phyloP scores from a whole-genome alignment of 2,113 vertebrate species.

The Microtus ochrogaster region DNA sequence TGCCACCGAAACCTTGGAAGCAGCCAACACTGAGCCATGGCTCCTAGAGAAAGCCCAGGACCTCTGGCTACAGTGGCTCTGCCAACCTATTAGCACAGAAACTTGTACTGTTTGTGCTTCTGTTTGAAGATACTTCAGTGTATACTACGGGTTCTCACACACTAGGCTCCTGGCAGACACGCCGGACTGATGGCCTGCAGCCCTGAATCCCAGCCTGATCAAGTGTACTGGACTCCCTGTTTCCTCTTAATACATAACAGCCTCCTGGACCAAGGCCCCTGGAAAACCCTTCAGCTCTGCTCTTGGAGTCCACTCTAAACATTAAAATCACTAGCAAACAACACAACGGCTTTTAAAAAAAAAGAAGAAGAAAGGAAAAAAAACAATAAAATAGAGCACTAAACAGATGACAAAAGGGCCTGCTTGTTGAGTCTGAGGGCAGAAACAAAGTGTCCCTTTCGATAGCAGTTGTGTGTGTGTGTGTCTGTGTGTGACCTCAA shows the following conservation, averaged over 20 bases:
- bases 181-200: neutral
- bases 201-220: neutral
- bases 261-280: rapidly evolving
- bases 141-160: neutral
- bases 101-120: neutral
- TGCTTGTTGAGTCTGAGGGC: neutral
- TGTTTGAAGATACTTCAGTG: neutral
- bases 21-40: rapidly evolving
- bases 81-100: neutral
- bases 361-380: neutral
- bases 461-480: neutral
- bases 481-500: rapidly evolving
- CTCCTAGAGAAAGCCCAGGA: neutral
- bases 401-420: neutral
- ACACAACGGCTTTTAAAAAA: neutral
- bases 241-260: neutral
- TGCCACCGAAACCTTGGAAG: rapidly evolving
- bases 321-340: neutral
- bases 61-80: neutral
- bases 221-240: rapidly evolving
- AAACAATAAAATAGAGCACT: neutral
- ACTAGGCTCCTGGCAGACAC: too few species aligned
- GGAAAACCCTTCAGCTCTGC: neutral
- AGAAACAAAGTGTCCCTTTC: neutral
- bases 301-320: neutral